phyloP scores from a whole-genome alignment of 2,113 vertebrate species.

The Naja naja region DNA sequence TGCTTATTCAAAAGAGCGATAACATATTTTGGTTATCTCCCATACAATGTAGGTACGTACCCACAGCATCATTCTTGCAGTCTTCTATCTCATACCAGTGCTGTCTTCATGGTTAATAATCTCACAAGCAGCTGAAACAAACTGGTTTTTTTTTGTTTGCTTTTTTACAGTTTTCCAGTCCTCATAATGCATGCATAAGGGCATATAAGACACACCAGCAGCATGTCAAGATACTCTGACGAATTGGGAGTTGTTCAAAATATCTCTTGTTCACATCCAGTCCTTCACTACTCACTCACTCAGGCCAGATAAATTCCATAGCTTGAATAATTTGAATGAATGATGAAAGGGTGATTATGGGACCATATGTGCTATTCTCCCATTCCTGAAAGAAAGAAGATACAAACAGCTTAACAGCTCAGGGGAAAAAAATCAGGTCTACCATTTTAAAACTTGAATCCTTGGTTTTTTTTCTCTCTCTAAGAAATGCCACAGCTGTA shows the following conservation, averaged over 20 bases:
- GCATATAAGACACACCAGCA: background rate
- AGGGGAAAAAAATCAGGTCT: background rate
- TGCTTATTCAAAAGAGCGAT: background rate
- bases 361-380: no score
- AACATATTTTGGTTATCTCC: background rate
- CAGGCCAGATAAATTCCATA: background rate
- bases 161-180: no score
- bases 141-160: background rate
- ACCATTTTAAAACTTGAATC: background rate
- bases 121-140: background rate
- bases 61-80: background rate
- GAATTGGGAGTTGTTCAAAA: background rate
- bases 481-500: background rate
- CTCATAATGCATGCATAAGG: background rate
- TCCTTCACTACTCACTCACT: background rate
- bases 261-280: background rate
- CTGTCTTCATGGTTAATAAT: background rate
- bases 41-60: background rate
- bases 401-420: background rate
- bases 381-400: background rate
- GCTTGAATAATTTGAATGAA: background rate
- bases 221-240: background rate
- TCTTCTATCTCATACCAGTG: background rate
- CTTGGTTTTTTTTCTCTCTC: background rate
- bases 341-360: background rate